phyloP scores from a whole-genome alignment of 2,888 invertebrate genomes.

The Drosophila nigricruria region DNA sequence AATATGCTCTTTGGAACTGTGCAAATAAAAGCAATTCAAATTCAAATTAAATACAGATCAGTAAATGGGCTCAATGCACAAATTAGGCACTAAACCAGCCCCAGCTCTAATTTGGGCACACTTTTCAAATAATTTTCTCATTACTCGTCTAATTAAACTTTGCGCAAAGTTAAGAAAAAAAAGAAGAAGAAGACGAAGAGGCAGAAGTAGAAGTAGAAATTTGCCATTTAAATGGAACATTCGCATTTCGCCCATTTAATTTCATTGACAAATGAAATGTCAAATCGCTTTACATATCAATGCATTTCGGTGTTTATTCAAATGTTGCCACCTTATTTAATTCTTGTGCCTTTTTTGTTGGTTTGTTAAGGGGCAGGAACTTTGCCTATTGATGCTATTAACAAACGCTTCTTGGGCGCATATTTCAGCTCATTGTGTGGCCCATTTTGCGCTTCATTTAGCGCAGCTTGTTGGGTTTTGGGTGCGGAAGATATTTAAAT shows the following conservation, averaged over 20 bases:
- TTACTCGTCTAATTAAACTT: conserved; percentile 40
- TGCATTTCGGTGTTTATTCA: conserved; percentile 57
- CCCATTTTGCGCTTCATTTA: conserved; percentile 75
- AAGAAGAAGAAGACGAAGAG: neutral
- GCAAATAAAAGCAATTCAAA: neutral
- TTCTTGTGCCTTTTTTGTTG: neutral
- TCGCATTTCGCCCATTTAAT: conserved; percentile 60
- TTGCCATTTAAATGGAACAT: conserved; percentile 32
- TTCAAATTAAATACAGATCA: conserved; percentile 12
- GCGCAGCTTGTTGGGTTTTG: conserved; percentile 34
- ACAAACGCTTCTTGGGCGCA: conserved; percentile 48
- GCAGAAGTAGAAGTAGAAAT: neutral
- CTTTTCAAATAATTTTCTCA: conserved; percentile 25
- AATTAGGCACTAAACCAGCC: conserved; percentile 1
- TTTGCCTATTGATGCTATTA: conserved; percentile 66
- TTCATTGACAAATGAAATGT: conserved; percentile 77
- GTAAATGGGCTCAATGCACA: conserved; percentile 8
- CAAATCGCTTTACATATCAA: conserved; percentile 77
- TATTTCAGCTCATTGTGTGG: conserved; percentile 61
- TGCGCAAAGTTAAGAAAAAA: conserved; percentile 9
- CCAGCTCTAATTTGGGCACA: conserved; percentile 1
- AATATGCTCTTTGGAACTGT: neutral
- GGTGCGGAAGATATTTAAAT: conserved; percentile 70
- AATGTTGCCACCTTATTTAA: conserved; percentile 44
- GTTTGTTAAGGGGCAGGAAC: conserved; percentile 22